phyloP scores from a whole-genome alignment of 2,888 invertebrate genomes.

The Timema podura region DNA sequence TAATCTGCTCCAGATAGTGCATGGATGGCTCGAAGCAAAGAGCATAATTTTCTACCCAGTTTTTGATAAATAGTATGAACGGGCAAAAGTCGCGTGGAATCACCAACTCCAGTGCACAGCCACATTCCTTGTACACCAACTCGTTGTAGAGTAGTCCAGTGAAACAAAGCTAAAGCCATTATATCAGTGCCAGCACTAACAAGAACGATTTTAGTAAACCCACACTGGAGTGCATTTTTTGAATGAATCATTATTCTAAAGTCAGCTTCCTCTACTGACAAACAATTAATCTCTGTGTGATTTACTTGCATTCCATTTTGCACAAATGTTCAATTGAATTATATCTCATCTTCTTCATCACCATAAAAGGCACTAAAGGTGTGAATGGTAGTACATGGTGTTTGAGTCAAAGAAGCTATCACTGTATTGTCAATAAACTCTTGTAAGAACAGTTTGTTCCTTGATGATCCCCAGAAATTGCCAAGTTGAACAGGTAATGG shows the following conservation, averaged over 20 bases:
- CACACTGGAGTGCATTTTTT: neutral
- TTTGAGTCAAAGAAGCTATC: neutral
- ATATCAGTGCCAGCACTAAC: neutral
- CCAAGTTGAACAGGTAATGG: neutral
- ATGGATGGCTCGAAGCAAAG: neutral
- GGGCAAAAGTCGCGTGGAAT: neutral
- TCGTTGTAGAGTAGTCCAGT: neutral
- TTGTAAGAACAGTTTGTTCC: neutral
- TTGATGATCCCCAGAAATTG: constrained; percentile 7
- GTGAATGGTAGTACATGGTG: neutral
- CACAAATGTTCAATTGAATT: neutral
- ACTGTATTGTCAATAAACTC: neutral
- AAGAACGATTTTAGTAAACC: neutral
- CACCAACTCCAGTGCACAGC: neutral
- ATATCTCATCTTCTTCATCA: neutral
- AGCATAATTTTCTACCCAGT: no score
- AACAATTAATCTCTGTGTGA: neutral
- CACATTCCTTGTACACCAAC: neutral
- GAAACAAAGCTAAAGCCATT: neutral
- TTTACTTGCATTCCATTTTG: neutral
- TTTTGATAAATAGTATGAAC: no score
- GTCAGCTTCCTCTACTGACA: constrained; percentile 5
- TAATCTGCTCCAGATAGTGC: neutral
- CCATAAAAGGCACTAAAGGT: neutral
- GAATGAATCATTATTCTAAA: neutral